phyloP scores from a whole-genome alignment of 2,888 invertebrate species.

The Microctonus hyperodae region DNA sequence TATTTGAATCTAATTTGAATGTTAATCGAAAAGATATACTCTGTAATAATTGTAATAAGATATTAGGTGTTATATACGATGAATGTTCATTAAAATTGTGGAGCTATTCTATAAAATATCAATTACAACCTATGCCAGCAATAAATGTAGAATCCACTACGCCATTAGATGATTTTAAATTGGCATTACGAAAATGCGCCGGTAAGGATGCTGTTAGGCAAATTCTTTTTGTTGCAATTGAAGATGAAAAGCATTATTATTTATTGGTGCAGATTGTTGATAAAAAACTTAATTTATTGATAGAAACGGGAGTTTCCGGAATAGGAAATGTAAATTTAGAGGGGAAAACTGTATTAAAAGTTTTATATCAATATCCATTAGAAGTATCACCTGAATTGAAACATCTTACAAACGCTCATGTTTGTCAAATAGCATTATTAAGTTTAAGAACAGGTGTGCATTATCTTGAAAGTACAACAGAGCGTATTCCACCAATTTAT shows the following conservation, averaged over 20 bases:
- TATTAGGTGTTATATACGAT: slow-evolving; percentile 46
- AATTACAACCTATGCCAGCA: neutral
- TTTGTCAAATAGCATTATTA: slow-evolving; percentile 49
- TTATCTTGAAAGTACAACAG: slow-evolving; percentile 50
- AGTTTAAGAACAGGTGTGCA: slow-evolving; percentile 55
- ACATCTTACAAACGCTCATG: neutral
- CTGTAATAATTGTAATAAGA: slow-evolving; percentile 53
- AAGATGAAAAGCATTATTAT: neutral
- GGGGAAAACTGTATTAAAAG: slow-evolving; percentile 49
- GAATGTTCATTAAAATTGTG: slow-evolving; percentile 52
- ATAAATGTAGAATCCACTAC: slow-evolving; percentile 24
- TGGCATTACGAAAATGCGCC: slow-evolving; percentile 47
- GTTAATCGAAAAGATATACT: slow-evolving; percentile 43
- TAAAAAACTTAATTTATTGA: slow-evolving; percentile 51
- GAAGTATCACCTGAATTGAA: neutral
- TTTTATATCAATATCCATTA: slow-evolving; percentile 52
- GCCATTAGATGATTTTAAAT: slow-evolving; percentile 53
- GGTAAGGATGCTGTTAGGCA: slow-evolving; percentile 34
- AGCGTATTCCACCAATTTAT: slow-evolving; percentile 54
- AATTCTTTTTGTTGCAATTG: slow-evolving; percentile 42
- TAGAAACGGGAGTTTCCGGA: slow-evolving; percentile 39
- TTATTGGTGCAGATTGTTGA: slow-evolving; percentile 54
- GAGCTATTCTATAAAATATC: slow-evolving; percentile 54
- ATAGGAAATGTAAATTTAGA: slow-evolving; percentile 39
- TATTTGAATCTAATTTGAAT: slow-evolving; percentile 46